Percentiles rank a stretch among this genome's conserved stretches.
phyloP scores from a whole-genome alignment of 2,888 invertebrate species.

The Sclerodermus sp. region DNA sequence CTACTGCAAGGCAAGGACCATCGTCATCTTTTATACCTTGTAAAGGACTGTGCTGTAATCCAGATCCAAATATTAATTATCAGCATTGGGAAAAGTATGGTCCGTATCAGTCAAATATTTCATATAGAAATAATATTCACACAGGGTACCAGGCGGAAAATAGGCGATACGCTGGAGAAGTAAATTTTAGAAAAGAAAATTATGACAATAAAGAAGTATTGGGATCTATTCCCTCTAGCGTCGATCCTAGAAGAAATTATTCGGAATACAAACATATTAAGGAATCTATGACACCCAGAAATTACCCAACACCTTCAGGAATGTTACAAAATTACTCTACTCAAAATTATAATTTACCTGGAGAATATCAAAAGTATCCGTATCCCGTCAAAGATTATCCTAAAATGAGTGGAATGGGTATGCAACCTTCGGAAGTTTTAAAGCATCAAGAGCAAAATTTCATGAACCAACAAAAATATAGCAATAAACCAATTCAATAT shows the following conservation, averaged over 20 bases:
- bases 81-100: slow-evolving; percentile 47
- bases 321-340: slow-evolving; percentile 44
- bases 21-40: slow-evolving; percentile 34
- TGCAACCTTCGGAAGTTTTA: slow-evolving; percentile 25
- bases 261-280: slow-evolving; percentile 45
- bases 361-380: slow-evolving; percentile 46
- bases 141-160: slow-evolving; percentile 38
- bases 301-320: slow-evolving; percentile 34
- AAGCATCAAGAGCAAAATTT: slow-evolving; percentile 39
- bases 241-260: slow-evolving; percentile 32
- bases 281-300: slow-evolving; percentile 31
- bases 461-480: slow-evolving; percentile 35
- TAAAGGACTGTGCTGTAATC: slow-evolving; percentile 42
- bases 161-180: slow-evolving; percentile 35
- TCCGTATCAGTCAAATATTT: slow-evolving; percentile 35
- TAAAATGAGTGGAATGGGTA: slow-evolving; percentile 19
- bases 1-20: slow-evolving; percentile 29
- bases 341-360: slow-evolving; percentile 43
- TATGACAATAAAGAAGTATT: slow-evolving; percentile 33
- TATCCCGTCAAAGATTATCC: slow-evolving; percentile 43
- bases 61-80: slow-evolving; percentile 39
- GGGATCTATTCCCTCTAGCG: slow-evolving; percentile 15
- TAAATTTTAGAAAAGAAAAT: slow-evolving; percentile 41
- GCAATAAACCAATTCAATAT: slow-evolving; percentile 33
- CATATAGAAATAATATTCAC: slow-evolving; percentile 44